Percentiles rank a stretch among this genome's conserved stretches.
These are phyloP conservation scores for Achroia grisella DNA, from an alignment of 1,140 invertebrate species.

Conservation along the genomic window DNA sequence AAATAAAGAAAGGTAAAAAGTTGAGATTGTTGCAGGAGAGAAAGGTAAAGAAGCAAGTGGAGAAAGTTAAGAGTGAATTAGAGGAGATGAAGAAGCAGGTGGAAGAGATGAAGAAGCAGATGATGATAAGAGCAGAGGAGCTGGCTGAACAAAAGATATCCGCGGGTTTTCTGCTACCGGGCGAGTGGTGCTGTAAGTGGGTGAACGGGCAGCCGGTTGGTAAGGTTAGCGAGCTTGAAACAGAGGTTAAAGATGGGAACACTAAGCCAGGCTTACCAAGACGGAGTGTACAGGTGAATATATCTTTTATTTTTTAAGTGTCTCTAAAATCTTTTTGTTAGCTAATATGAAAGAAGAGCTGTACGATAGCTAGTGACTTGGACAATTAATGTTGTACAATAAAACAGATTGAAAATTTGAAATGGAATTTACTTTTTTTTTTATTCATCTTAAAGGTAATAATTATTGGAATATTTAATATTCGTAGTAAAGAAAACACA, in stretches of 20 bases:
- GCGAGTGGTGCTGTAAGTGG: slow-evolving; percentile 77
- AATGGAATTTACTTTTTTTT: too few relatives aligned
- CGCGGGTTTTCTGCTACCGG: slow-evolving; percentile 48
- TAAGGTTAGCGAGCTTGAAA: slow-evolving; percentile 54
- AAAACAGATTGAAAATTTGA: too few relatives aligned
- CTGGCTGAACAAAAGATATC: slow-evolving; percentile 29
- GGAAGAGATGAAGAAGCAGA: slow-evolving; percentile 48
- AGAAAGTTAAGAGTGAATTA: slow-evolving; percentile 47
- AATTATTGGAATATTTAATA: too few relatives aligned
- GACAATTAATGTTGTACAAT: too few relatives aligned
- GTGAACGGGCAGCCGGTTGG: slow-evolving; percentile 78
- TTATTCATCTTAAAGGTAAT: too few relatives aligned
- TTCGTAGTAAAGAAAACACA: too few relatives aligned
- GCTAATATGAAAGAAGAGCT: too few relatives aligned
- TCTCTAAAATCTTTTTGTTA: too few relatives aligned
- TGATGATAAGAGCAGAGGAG: slow-evolving; percentile 35
- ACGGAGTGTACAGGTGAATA: slow-evolving; percentile 44
- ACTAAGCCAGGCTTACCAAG: slow-evolving; percentile 30
- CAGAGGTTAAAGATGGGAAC: slow-evolving; percentile 40
- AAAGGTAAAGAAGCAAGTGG: slow-evolving; percentile 51
- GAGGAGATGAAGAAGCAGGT: slow-evolving; percentile 49
- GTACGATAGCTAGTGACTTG: too few relatives aligned
- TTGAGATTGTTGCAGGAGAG: slow-evolving; percentile 50
- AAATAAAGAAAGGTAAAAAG: slow-evolving; percentile 50
- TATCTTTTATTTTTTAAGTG: too few relatives aligned